Evolutionary conservation across 2,888 invertebrate species (phyloP).

Genomic region (Campoplex nolae): DNA sequence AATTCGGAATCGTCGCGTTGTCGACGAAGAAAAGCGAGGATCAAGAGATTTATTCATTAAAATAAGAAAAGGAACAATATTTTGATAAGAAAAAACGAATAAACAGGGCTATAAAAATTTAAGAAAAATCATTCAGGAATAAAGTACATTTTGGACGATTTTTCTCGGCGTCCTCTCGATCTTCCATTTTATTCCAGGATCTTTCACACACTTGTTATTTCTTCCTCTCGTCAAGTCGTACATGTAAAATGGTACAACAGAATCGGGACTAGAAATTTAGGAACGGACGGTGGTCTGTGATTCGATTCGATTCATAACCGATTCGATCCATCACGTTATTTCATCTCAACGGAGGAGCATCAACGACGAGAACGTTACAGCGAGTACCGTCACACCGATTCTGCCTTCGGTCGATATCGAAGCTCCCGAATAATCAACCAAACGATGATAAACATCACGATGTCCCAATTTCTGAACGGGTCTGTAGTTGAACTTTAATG

Average conservation of each 20-base stretch:
- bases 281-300: constrained; percentile 44
- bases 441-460: constrained; percentile 75
- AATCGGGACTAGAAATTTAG: constrained; percentile 63
- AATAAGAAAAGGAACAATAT: neutral
- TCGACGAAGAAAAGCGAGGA: constrained; percentile 72
- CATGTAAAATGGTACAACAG: neutral
- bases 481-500: constrained; percentile 83
- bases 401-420: constrained; percentile 20
- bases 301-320: constrained; percentile 21
- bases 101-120: neutral
- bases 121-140: constrained; percentile 9
- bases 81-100: neutral
- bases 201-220: constrained; percentile 2
- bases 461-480: constrained; percentile 82
- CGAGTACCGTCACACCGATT: constrained; percentile 38
- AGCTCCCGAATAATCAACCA: constrained; percentile 73
- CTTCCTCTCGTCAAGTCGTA: constrained; percentile 21
- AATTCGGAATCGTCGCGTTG: constrained; percentile 68
- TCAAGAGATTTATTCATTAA: constrained; percentile 61
- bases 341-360: constrained; percentile 36
- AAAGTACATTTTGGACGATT: constrained; percentile 37
- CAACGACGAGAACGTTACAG: constrained; percentile 36
- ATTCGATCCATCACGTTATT: constrained; percentile 15
- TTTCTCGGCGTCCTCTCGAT: neutral
- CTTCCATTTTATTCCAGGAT: constrained; percentile 44